These are phyloP conservation scores for Aleiodes testaceus DNA, from an alignment of 2,888 invertebrate genomes.

Conservation along the genomic window DNA sequence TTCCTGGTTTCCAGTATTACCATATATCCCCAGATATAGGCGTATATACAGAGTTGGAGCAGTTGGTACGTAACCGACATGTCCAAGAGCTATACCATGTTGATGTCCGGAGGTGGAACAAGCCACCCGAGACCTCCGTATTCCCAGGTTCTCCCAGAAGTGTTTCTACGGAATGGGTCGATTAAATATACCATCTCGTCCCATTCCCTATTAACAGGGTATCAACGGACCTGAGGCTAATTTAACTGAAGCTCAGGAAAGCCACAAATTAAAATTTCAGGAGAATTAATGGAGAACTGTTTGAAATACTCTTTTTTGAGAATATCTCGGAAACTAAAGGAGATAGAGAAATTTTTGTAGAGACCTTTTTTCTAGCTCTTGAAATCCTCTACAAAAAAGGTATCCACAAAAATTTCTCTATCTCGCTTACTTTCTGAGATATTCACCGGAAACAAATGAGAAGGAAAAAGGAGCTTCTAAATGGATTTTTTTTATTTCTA, in stretches of 20 bases:
- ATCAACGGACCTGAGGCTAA: not conserved
- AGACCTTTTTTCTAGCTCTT: no score
- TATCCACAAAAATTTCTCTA: no score
- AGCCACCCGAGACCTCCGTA: conserved; percentile 27
- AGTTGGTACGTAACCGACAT: conserved; percentile 31
- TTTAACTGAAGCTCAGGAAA: not conserved
- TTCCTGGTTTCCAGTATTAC: conserved; percentile 3
- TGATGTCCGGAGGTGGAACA: conserved; percentile 18
- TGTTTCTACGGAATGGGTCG: conserved; percentile 23
- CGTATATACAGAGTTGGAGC: not conserved
- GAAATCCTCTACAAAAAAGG: no score
- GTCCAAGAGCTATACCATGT: conserved; percentile 1
- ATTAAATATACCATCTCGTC: not conserved
- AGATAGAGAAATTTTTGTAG: no score
- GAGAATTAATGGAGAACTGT: no score
- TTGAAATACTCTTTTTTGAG: no score
- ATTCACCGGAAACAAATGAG: no score
- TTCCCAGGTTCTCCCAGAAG: conserved; percentile 18
- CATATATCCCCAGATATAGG: not conserved
- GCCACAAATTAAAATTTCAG: not conserved
- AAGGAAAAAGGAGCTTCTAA: no score
- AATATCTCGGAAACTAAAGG: no score
- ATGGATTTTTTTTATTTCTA: no score
- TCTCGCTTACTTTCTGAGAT: no score
- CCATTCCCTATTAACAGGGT: conserved; percentile 2